These are phyloP conservation scores for Melanotus villosus DNA, from an alignment of 2,888 invertebrate genomes.

Conservation along the genomic window DNA sequence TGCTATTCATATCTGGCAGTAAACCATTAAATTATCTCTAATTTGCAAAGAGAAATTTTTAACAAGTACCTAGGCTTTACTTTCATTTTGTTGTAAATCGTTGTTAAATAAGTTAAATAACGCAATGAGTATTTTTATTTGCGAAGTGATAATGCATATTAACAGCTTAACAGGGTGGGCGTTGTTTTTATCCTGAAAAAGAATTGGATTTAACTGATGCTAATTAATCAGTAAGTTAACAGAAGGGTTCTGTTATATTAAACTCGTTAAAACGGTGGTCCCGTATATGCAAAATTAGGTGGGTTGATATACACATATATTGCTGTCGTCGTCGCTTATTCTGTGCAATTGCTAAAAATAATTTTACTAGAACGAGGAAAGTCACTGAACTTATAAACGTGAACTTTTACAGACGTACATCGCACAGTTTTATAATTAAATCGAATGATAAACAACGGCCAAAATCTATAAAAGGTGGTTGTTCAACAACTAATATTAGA, in stretches of 20 bases:
- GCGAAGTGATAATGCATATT: too few relatives aligned
- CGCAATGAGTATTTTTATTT: conserved; percentile 1
- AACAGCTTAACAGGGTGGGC: too few relatives aligned
- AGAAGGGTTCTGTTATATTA: conserved; percentile 5
- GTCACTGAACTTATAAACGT: conserved; percentile 32
- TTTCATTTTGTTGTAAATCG: conserved; percentile 18
- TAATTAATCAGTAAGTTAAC: neutral
- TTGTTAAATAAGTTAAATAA: neutral
- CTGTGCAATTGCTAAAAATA: conserved; percentile 36
- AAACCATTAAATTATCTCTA: neutral
- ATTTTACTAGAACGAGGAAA: conserved; percentile 34
- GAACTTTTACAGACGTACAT: conserved; percentile 15
- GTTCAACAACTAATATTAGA: too few relatives aligned
- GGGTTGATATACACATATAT: conserved; percentile 8
- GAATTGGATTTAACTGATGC: too few relatives aligned
- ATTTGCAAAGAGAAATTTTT: conserved; percentile 29
- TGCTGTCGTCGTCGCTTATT: neutral
- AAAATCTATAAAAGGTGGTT: neutral
- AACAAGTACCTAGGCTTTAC: conserved; percentile 6
- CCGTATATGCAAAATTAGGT: conserved; percentile 29
- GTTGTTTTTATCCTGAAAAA: too few relatives aligned
- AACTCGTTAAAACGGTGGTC: conserved; percentile 12
- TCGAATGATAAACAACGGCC: conserved; percentile 9
- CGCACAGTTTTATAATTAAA: conserved; percentile 10
- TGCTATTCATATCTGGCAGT: neutral